Evolutionary conservation across 2,797 vertebrate species (phyloP).

Genomic region (Parauchenoglanis punctatus): DNA sequence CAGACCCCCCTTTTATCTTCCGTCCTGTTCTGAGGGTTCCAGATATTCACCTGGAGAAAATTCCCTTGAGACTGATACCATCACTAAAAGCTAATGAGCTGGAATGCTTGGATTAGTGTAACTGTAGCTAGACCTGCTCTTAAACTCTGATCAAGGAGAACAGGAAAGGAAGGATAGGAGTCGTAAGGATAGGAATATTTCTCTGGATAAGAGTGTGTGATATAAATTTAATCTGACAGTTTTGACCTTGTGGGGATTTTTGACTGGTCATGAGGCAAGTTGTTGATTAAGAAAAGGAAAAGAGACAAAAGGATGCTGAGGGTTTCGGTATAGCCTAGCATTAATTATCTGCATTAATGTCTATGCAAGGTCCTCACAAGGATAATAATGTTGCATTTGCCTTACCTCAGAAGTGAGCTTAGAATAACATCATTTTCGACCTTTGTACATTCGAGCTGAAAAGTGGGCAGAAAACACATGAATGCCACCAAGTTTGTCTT

Average conservation of each 20-base stretch:
- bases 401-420: not conserved
- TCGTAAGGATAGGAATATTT: not conserved
- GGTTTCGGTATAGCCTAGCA: not conserved
- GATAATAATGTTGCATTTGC: not conserved
- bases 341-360: not conserved
- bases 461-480: not conserved
- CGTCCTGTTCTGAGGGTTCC: conserved; percentile 5
- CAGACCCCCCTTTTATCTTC: not conserved
- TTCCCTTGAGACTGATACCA: not conserved
- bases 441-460: not conserved
- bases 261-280: not conserved
- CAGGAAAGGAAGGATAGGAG: conserved; percentile 1
- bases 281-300: not conserved
- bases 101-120: conserved; percentile 3
- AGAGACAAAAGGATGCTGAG: not conserved
- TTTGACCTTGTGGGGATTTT: not conserved
- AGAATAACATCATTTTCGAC: not conserved
- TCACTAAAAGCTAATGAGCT: conserved; percentile 25
- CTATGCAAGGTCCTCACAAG: not conserved
- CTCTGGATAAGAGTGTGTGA: not conserved
- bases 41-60: conserved; percentile 13
- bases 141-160: not conserved
- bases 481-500: not conserved
- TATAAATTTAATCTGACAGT: not conserved
- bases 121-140: not conserved